Evolutionary conservation across 2,797 vertebrate genomes (phyloP), one percentile per base, ranked within the genome.

Genomic region (Gadopsis bispinosus): DNA sequence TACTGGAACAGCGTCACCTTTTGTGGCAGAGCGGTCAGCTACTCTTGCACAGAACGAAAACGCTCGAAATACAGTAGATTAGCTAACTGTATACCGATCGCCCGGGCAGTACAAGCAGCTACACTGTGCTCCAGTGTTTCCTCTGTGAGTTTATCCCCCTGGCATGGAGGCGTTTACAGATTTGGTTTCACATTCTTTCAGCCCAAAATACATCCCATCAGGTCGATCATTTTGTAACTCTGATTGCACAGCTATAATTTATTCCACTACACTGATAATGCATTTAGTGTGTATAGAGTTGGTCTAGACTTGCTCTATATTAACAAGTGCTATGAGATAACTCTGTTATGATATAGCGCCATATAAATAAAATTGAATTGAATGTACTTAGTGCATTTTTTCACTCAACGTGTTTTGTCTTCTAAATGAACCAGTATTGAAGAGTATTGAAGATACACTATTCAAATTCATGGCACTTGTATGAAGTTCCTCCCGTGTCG

Each of bases 1-100:
- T 88, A 91, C 92, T 93, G 88, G 93, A 94, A 94, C 82, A 61
- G 47, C 43, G 76, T 83, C 81, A 83, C 80, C 86, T 90, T 90
- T 83, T 92, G 82, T 90, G 82, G 66, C 72, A 17, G 20, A 72
- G 69, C 45, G 64, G 33, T 50, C 20, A n/a, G 31, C 56, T 43
- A 73, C 80, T 68, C 81, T 65, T 62, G 82, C 68, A 75, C 61
- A 70, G n/a, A 81, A n/a, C 66, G 90, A 93, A 92, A 72, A 77
- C 13, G 31, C 88, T 92, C 82, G 93, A 92, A 91, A 61, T 83
- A 77, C 83, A 84, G 69, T 56, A 72, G 75, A 26, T 73, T 26
- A 78, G 19, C 56, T 43, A 39, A 74, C 41, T 2, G 37, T 37
- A 0, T 14, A 51, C 2, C 26, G 4, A 26, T 43, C 19, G 10